A percentile compares a stretch with the other conserved stretches of the same genome.
These are phyloP conservation scores for Saccostrea glomerata DNA, from an alignment of 1,140 invertebrate genomes.

Conservation along the genomic window DNA sequence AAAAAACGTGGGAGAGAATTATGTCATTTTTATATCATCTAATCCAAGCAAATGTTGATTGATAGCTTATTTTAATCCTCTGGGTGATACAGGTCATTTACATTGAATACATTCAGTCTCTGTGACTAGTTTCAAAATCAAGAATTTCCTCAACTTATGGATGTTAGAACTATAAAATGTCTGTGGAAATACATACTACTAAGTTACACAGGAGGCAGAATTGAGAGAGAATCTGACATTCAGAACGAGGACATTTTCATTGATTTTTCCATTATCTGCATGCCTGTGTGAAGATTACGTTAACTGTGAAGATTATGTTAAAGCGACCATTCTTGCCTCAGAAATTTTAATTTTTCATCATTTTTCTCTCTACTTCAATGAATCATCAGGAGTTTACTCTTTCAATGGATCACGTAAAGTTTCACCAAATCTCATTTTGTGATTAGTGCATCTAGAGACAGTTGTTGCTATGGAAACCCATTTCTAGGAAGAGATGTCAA, in stretches of 20 bases:
- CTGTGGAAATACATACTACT: neutral
- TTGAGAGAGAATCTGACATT: neutral
- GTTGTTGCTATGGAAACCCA: slow-evolving; percentile 16
- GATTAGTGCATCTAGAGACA: neutral
- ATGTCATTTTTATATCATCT: neutral
- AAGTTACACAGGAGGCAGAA: neutral
- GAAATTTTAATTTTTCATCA: neutral
- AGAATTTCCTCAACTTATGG: neutral
- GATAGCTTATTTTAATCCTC: neutral
- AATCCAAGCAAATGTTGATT: neutral
- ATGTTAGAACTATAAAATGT: too few species aligned
- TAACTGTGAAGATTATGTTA: slow-evolving; percentile 2
- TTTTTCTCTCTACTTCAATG: neutral
- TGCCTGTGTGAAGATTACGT: slow-evolving; percentile 25
- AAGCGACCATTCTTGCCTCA: neutral
- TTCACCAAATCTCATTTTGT: neutral
- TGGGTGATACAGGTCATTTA: neutral
- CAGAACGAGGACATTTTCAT: neutral
- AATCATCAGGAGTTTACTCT: neutral
- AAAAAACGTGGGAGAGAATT: neutral
- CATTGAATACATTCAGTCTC: neutral
- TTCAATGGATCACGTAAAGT: neutral
- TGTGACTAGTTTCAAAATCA: neutral
- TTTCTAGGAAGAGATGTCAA: slow-evolving; percentile 23
- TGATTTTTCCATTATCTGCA: slow-evolving; percentile 31